These are phyloP conservation scores for Danio jaintianensis DNA, from an alignment of 2,797 vertebrate species.

Conservation along the genomic window DNA sequence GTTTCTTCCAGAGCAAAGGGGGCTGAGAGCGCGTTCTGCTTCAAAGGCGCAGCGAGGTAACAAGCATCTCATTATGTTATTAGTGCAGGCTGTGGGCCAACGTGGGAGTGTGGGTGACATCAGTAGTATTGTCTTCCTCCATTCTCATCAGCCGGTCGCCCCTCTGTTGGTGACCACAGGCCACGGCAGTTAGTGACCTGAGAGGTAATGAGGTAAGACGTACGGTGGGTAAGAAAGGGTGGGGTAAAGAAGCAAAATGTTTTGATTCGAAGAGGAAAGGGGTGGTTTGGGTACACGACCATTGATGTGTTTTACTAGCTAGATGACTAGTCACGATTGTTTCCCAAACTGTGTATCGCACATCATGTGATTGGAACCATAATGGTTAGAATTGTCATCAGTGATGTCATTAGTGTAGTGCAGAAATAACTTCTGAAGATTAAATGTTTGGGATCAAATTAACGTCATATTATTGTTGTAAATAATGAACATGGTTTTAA, in stretches of 20 bases:
- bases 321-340: neutral
- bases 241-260: slow-evolving; percentile 28
- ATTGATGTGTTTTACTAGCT: neutral
- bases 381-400: no score
- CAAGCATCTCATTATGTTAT: slow-evolving; percentile 69
- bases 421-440: no score
- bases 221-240: slow-evolving; percentile 27
- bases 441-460: no score
- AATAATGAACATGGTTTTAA: no score
- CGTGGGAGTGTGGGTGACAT: slow-evolving; percentile 61
- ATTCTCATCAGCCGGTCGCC: slow-evolving; percentile 69
- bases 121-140: slow-evolving; percentile 70
- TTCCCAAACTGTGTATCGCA: neutral
- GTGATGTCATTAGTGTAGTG: no score
- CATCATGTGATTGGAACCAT: no score
- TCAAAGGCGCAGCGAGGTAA: slow-evolving; percentile 50
- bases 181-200: slow-evolving; percentile 53
- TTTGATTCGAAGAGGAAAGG: slow-evolving; percentile 3
- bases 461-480: no score
- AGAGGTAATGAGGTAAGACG: slow-evolving; percentile 62
- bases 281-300: neutral
- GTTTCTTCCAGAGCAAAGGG: slow-evolving; percentile 46
- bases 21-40: slow-evolving; percentile 63
- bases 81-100: slow-evolving; percentile 48
- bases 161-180: slow-evolving; percentile 62